Conservation (phyloP, 2,888 invertebrate genomes). For the Perdita meconis region DNA sequence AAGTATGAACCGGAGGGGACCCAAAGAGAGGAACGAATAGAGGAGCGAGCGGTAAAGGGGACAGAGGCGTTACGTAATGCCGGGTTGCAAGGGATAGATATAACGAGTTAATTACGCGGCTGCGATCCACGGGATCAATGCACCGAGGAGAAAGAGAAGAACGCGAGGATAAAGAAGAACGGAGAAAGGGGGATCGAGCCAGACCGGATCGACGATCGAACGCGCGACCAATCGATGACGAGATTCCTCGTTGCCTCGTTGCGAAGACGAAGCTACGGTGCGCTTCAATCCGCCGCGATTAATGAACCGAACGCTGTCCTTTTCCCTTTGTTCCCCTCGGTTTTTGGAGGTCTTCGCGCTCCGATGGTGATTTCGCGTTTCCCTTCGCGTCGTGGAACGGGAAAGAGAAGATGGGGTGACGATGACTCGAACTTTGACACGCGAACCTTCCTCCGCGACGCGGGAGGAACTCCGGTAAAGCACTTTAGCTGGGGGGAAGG, state of each 20-base stretch:
- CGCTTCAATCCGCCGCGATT: constrained; percentile 29
- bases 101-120: constrained; percentile 78
- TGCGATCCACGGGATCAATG: constrained; percentile 74
- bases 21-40: constrained; percentile 1
- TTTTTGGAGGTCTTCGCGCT: no score
- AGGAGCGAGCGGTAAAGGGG: constrained; percentile 31
- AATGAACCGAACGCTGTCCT: constrained; percentile 26
- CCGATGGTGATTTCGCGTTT: constrained; percentile 7
- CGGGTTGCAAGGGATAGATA: constrained; percentile 69
- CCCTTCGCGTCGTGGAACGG: neutral
- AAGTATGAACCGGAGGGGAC: neutral
- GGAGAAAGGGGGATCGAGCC: constrained; percentile 23
- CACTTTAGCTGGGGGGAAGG: neutral
- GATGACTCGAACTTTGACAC: constrained; percentile 25
- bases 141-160: constrained; percentile 64
- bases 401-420: neutral
- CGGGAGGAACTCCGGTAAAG: neutral
- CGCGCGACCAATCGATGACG: constrained; percentile 47
- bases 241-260: constrained; percentile 35
- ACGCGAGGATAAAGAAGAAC: constrained; percentile 42
- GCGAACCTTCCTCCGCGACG: neutral
- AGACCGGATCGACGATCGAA: constrained; percentile 57
- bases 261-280: constrained; percentile 4
- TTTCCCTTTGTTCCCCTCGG: neutral
- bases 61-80: constrained; percentile 65